These are phyloP conservation scores for Actias luna DNA, from an alignment of 2,888 invertebrate species.

Conservation along the genomic window DNA sequence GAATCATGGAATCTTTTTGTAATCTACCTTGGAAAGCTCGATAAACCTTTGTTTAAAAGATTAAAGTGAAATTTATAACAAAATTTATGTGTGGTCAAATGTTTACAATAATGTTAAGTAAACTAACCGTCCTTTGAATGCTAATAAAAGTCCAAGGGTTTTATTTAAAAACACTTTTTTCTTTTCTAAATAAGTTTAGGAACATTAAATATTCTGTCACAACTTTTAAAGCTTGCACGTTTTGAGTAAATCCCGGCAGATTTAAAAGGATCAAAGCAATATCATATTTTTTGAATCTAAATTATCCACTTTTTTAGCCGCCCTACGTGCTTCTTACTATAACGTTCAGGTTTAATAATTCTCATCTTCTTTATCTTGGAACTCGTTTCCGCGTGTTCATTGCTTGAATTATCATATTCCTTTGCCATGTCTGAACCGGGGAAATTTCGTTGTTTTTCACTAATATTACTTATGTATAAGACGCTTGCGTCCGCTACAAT, in stretches of 20 bases:
- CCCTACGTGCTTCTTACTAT: conserved; percentile 8
- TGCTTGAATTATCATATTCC: conserved; percentile 39
- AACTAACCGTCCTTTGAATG: too few species aligned
- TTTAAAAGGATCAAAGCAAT: not conserved
- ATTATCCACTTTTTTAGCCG: not conserved
- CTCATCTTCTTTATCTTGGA: conserved; percentile 15
- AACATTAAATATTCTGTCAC: not conserved
- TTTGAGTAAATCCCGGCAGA: not conserved
- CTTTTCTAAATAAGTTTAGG: not conserved
- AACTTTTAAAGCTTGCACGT: not conserved
- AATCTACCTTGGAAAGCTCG: too few species aligned
- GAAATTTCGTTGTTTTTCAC: conserved; percentile 23
- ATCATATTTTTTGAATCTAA: not conserved
- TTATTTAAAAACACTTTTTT: not conserved
- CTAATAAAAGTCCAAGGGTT: too few species aligned
- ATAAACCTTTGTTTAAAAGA: too few species aligned
- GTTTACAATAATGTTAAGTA: too few species aligned
- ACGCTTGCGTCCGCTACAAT: not conserved
- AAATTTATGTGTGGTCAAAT: too few species aligned
- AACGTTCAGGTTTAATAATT: conserved; percentile 8
- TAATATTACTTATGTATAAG: conserved; percentile 17
- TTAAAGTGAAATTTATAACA: too few species aligned
- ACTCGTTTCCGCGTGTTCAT: conserved; percentile 24
- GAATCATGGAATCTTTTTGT: too few species aligned
- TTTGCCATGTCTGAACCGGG: not conserved